Evolutionary conservation across 2,113 vertebrate species (phyloP), one percentile per base, ranked within the genome.

Genomic region (Hyaena hyaena): DNA sequence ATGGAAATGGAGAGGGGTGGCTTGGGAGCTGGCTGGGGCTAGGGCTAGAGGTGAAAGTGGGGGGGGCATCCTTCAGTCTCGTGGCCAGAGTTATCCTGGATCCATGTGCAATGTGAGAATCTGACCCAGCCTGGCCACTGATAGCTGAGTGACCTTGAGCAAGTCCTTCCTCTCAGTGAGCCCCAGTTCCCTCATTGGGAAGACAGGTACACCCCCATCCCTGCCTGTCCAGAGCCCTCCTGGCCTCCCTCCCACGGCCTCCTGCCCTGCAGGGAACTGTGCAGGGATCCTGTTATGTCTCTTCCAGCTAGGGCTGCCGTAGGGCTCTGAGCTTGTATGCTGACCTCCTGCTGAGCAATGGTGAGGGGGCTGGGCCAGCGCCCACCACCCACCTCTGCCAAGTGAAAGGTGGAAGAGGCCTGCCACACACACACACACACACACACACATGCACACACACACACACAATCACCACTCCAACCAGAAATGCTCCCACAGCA

Each of bases 141-240:
- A 66, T 80, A 0, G 10, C 92, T 89, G 17, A 87, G 66, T 93
- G 93, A 87, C 93, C 93, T 95, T 87, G 95, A 88, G 69, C 79
- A 69, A 77, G 82, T 83, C 50, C 24, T 93, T 77, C 45, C 68
- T 68, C 16, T 91, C 65, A 96, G 86, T 83, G 93, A 92, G 74
- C 82, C 76, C 50, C 68, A 26, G 19, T 33, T 73, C 91, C 53
- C 76, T 90, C 48, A 9, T 55, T 31, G 66, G 81, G 39, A 95
- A 87, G 94, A 73, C 53, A 83, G 24, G 76, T 28, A 21, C 82
- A 55, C 84, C 50, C 68, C n/a, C 63, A 81, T 35, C 74, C 53
- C 92, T 26, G 24, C 61, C 50, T 53, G 48, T 53, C 48, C 63
- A 24, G 53, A 8, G 6, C 55, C 92, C 69, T 92, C 53, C 81